Percentiles rank a stretch among this genome's conserved stretches.
These are phyloP conservation scores for Ferrisia virgata DNA, from an alignment of 2,888 invertebrate species.

Conservation along the genomic window DNA sequence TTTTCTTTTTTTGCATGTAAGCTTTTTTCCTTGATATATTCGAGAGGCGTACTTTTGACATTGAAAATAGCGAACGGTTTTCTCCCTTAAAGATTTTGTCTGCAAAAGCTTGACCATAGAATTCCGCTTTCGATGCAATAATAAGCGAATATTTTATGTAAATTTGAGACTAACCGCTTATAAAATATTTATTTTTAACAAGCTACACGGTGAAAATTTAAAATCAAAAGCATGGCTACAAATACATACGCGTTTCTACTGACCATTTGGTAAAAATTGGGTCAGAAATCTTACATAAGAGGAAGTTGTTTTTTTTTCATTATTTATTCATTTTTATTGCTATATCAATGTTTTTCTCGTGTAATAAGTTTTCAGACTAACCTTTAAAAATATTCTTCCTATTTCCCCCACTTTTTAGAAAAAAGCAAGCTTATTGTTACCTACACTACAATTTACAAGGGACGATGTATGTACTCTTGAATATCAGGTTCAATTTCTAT, in stretches of 20 bases:
- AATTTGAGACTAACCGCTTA: conserved; percentile 29
- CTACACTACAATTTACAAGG: no score
- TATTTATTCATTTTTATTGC: neutral
- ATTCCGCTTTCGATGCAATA: conserved; percentile 12
- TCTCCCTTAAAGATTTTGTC: neutral
- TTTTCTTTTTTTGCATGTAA: neutral
- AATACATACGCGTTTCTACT: neutral
- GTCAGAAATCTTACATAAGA: conserved; percentile 22
- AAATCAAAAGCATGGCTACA: neutral
- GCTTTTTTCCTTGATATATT: neutral
- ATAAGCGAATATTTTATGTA: conserved; percentile 35
- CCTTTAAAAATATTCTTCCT: no score
- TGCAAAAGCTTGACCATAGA: conserved; percentile 8
- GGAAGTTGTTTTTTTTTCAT: neutral
- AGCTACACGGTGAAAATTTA: conserved; percentile 20
- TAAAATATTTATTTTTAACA: conserved; percentile 42
- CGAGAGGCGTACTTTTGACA: conserved; percentile 19
- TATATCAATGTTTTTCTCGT: neutral
- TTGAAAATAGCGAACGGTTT: neutral
- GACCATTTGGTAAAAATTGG: conserved; percentile 17
- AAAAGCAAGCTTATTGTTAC: no score
- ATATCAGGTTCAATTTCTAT: no score
- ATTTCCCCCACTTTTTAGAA: no score
- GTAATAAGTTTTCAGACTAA: no score
- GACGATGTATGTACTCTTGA: no score